Evolutionary conservation across 2,797 vertebrate genomes (phyloP), one percentile per base, ranked within the genome.

Genomic region (Sebastes umbrosus): DNA sequence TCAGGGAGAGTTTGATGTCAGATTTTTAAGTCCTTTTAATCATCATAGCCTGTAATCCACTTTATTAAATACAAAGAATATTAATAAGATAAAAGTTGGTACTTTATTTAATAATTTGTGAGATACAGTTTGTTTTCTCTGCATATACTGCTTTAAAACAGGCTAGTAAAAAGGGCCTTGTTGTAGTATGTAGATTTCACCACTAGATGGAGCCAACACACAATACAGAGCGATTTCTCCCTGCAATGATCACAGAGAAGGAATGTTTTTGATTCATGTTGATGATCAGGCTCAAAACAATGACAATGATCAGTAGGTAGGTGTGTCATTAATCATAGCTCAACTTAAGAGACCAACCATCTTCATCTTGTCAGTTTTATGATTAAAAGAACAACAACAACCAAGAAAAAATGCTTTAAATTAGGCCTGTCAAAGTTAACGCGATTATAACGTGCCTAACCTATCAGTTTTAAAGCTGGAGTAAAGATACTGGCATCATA

Each of bases 141-240:
- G 4, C 16, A 29, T 6, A 25, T 31, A 29, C 5, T 29, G 13
- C 43, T 66, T 64, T 66, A 11, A 58, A 52, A 62, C 27, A 7
- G 3, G 4, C 10, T 14, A 5, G 14, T 67, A 5, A 32, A 43
- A 57, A 34, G 25, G 16, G n/a, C 18, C 20, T 22, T 1, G 12
- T 46, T 73, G 31, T 4, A 34, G 11, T 36, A 59, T 6, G 1
- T 14, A 14, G 0, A 0, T 68, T 36, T 36, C 3, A 68, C 82
- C 91, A 79, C 79, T 71, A 90, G 91, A 76, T 69, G 83, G 81
- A 55, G 54, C 75, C 63, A 88, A 54, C 27, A n/a, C 13, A 71
- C 69, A 34, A 27, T 34, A 78, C 2, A 4, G 1, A 65, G 5
- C 62, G 2, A 36, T 24, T 5, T n/a, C 34, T 24, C 18, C 2